phyloP scores from a whole-genome alignment of 2,888 invertebrate genomes.

The Melipona beecheii region DNA sequence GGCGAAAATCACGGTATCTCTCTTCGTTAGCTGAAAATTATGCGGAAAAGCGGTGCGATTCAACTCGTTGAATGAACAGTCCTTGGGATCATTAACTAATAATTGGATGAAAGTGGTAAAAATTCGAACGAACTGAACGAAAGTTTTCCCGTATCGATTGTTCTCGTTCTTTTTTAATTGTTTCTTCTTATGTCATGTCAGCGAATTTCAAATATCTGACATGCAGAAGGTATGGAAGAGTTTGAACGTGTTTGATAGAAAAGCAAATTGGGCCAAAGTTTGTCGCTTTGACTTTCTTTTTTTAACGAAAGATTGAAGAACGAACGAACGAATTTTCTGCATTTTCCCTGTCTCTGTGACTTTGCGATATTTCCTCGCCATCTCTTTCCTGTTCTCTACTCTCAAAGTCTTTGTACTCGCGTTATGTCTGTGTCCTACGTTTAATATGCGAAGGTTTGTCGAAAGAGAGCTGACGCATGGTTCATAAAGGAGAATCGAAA shows the following conservation, averaged over 20 bases:
- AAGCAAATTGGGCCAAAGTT: too few species aligned
- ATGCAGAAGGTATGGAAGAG: too few species aligned
- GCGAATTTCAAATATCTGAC: too few species aligned
- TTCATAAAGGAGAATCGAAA: conserved; percentile 16
- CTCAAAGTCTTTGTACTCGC: neutral
- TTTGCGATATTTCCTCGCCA: neutral
- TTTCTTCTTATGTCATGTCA: too few species aligned
- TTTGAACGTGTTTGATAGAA: too few species aligned
- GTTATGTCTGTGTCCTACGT: conserved; percentile 7
- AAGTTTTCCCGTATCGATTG: too few species aligned
- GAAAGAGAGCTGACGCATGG: conserved; percentile 12
- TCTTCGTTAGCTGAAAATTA: neutral
- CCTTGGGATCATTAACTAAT: too few species aligned
- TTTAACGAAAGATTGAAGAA: too few species aligned
- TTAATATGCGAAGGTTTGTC: conserved; percentile 34
- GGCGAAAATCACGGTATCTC: neutral
- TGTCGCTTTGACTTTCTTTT: neutral
- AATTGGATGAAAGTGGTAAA: too few species aligned
- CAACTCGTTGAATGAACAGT: too few species aligned
- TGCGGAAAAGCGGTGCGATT: neutral
- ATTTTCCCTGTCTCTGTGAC: neutral
- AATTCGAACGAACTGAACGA: too few species aligned
- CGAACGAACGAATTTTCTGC: neutral
- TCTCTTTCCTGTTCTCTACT: neutral
- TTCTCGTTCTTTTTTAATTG: too few species aligned